Base-by-base conservation (phyloP, 2,113 vertebrate species). In the Ranitomeya imitator region DNA sequence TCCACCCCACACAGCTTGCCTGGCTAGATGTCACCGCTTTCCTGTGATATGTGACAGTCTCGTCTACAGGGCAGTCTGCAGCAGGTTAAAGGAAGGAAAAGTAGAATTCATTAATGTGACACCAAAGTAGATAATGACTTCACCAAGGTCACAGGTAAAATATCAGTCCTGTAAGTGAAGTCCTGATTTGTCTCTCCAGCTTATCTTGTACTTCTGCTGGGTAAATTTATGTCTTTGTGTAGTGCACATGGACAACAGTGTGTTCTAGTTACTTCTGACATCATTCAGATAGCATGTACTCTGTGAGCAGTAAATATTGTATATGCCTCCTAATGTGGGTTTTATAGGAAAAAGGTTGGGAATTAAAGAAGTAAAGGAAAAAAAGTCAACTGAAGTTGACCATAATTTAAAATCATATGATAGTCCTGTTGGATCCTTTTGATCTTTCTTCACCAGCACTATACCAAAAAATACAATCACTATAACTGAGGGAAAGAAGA, bases 41-140 rank as follows among this genome's bases (percentile, higher is more conserved):
- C 7, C 86, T 65, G 26, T 76, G 67, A 52, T 87, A 54, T 87
- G 57, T 87, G 85, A 80, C 52, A 84, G 52, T 80, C 51, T 60
- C 31, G 54, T 69, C 51, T 69, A 37, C 74, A 18, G 21, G 55
- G 59, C 45, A 45, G 73, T 77, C 23, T 77, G 55, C 61, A 57
- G 51, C 45, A 71, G 78, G 45, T 45, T 71, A 54, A 14, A 45
- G 77, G 51, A 65, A 78, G 79, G 31, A 63, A 57, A 73, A 73
- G 63, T 59, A 31, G 77, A 78, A 63, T 81, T 81, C 52, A 59
- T 81, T 87, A 87, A 73, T 57, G 63, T 87, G 86, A 87, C 77
- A 87, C 63, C 26, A 65, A 19, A 69, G 77, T 87, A 87, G 86
- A 81, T 87, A 87, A 71, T 81, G 52, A 79, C 79, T 86, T 86